Conservation (phyloP, 2,888 invertebrate species). For the Campoplex capitator region DNA sequence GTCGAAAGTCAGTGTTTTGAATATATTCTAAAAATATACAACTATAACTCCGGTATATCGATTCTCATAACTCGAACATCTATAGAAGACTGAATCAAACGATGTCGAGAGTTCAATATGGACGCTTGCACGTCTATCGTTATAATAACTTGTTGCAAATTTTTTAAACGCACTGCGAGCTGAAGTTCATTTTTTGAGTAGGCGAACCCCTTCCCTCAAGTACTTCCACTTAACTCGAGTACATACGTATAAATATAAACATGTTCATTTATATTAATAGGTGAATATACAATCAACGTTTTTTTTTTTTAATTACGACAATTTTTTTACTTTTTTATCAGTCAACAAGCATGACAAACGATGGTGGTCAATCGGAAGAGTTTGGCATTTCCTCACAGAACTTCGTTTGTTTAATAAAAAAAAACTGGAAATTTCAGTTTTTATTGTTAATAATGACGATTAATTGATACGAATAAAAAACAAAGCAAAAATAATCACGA, state of each 20-base stretch:
- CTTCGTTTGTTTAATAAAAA: too few relatives aligned
- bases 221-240: neutral
- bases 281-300: too few relatives aligned
- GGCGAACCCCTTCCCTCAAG: neutral
- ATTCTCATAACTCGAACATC: conserved; percentile 31
- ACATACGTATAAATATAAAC: neutral
- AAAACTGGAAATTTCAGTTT: too few relatives aligned
- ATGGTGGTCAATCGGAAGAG: too few relatives aligned
- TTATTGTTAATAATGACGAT: too few relatives aligned
- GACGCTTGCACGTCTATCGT: neutral
- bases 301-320: too few relatives aligned
- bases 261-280: neutral
- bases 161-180: neutral
- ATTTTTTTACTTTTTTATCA: too few relatives aligned
- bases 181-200: neutral
- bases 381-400: neutral
- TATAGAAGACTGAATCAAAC: neutral
- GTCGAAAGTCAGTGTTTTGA: conserved; percentile 57
- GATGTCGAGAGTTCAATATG: neutral
- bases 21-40: conserved; percentile 50
- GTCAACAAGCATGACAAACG: too few relatives aligned
- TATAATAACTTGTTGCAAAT: neutral
- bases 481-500: too few relatives aligned
- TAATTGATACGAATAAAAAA: too few relatives aligned
- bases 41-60: conserved; percentile 46